Evolutionary conservation across 2,888 invertebrate genomes (phyloP), one percentile per base, ranked within the genome.

Genomic region (Resseliella maxima): DNA sequence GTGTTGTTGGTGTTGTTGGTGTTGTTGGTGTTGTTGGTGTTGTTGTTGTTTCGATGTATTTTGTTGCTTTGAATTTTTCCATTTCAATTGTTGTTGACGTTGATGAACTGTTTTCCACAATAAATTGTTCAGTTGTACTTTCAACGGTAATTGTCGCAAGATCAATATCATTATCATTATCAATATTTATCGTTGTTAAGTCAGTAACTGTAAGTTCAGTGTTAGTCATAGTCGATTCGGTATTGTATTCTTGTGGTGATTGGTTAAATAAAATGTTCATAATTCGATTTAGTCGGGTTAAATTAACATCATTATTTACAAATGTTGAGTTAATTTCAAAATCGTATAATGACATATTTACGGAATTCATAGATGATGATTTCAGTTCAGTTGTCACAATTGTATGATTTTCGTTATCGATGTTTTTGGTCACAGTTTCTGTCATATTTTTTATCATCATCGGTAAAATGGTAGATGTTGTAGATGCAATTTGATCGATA

Each of bases 391-490:
- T 31, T 72, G 72, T 24, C 24, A 8, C 3, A 59, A 24, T 59
- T 18, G 41, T 41, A 41, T 41, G 41, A 50, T 10, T 50, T 24
- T 59, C 24, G 59, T 59, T 24, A 24, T 59, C 1, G 59, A 24
- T 24, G 59, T 59, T 5, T n/a, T 59, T 24, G 59, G 72, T n/a
- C 59, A 59, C 24, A 3, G 24, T 59, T 8, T n/a, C 27, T 24
- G 24, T 59, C n/a, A 18, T 10, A 41, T 41, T 50, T 59, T n/a
- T 59, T 59, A 18, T 18, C 8, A 15, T 18, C 46, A 18, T 1
- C 59, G 59, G n/a, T n/a, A 87, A 35, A 86, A 86, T 59, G 87
- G 87, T 50, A 18, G 54, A 50, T 45, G 35, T 64, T 27, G 45
- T 64, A n/a, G 41, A 64, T 59, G 45, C 18, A 18, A 21, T 6